phyloP scores from a whole-genome alignment of 2,113 vertebrate species.

The Euleptes europaea region DNA sequence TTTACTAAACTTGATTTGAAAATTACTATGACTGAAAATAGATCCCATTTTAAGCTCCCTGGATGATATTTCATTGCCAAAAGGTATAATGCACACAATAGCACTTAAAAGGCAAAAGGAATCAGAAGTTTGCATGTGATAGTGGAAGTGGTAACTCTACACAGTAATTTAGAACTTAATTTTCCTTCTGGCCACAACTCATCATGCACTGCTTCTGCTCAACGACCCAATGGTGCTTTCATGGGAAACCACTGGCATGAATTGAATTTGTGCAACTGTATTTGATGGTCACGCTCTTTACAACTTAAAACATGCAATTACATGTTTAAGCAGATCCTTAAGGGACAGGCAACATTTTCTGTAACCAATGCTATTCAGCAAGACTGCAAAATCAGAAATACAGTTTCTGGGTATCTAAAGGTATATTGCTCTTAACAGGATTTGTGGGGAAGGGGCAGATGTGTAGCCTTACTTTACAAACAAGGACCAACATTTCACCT shows the following conservation, averaged over 20 bases:
- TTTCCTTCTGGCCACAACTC: background rate
- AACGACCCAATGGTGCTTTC: background rate
- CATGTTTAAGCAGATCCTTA: background rate
- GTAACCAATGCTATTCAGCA: background rate
- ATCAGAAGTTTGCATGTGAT: background rate
- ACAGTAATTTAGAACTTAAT: background rate
- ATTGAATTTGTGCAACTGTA: background rate
- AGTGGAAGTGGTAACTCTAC: background rate
- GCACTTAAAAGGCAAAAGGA: background rate
- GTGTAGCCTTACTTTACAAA: background rate
- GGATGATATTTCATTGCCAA: background rate
- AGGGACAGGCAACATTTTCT: background rate
- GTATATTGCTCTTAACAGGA: background rate
- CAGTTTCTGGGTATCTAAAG: background rate
- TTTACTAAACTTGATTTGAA: background rate
- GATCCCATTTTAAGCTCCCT: background rate
- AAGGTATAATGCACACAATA: background rate
- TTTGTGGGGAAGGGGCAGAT: background rate
- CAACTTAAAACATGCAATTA: background rate
- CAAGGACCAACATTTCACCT: conserved; percentile 73
- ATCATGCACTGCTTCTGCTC: background rate
- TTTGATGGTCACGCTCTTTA: no score
- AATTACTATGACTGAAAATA: background rate
- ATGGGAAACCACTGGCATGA: background rate
- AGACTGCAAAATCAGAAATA: rapidly evolving